These are phyloP conservation scores for Macropus fuliginosus DNA, from an alignment of 2,797 vertebrate species.

Conservation along the genomic window DNA sequence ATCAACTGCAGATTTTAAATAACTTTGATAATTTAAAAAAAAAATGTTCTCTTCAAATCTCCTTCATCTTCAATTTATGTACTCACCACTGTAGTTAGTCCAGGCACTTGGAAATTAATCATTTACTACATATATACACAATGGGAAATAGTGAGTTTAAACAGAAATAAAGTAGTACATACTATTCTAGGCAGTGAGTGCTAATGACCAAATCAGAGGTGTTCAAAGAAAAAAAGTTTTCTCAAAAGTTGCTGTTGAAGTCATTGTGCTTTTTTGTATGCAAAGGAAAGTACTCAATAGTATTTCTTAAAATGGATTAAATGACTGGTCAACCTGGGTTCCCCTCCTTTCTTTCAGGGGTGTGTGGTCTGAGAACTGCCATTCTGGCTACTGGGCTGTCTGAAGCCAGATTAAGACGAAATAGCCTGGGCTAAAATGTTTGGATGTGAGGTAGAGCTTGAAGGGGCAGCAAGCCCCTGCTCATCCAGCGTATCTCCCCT, in stretches of 20 bases:
- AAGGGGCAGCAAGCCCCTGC: conserved; percentile 5
- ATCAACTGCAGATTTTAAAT: conserved; percentile 49
- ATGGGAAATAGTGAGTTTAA: conserved; percentile 1
- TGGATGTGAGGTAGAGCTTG: conserved; percentile 26
- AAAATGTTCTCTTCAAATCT: conserved; percentile 7
- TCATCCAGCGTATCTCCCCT: background rate
- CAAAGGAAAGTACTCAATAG: background rate
- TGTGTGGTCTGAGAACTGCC: background rate
- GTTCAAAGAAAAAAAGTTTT: background rate
- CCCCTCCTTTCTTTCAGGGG: background rate
- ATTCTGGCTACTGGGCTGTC: background rate
- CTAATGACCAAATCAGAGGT: conserved; percentile 19
- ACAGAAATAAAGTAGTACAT: conserved; percentile 19
- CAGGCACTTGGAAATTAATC: conserved; percentile 54
- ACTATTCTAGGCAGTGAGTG: conserved; percentile 8
- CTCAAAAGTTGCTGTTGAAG: background rate
- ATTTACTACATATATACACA: conserved; percentile 10
- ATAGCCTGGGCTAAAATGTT: background rate
- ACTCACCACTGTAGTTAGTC: conserved; percentile 18
- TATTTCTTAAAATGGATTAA: conserved; percentile 18
- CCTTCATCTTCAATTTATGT: conserved; percentile 34
- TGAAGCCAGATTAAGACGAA: conserved; percentile 20
- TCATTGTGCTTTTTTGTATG: background rate
- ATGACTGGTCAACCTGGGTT: background rate
- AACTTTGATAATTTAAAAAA: conserved; percentile 55